These are phyloP conservation scores for Siniperca obscura DNA, from an alignment of 2,797 vertebrate genomes.

Conservation along the genomic window DNA sequence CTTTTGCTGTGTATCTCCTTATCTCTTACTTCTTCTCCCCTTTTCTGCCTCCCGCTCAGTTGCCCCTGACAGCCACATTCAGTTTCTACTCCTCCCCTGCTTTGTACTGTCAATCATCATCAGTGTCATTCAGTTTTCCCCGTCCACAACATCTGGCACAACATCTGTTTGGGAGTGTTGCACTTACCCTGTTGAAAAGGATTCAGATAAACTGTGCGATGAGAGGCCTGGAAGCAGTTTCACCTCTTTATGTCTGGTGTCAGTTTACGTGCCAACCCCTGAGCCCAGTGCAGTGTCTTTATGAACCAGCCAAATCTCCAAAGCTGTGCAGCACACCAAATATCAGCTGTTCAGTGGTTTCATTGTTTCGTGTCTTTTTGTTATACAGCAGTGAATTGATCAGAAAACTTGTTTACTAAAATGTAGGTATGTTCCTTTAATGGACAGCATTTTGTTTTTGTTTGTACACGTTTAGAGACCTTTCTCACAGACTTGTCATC, in stretches of 20 bases:
- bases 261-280: slow-evolving; percentile 24
- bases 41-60: slow-evolving; percentile 31
- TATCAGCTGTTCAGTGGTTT: background rate
- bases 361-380: background rate
- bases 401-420: background rate
- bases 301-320: background rate
- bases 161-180: slow-evolving; percentile 72
- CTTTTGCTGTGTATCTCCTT: slow-evolving; percentile 15
- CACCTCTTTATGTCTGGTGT: slow-evolving; percentile 40
- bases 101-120: slow-evolving; percentile 72
- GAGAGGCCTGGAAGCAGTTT: slow-evolving; percentile 40
- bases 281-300: slow-evolving; percentile 17
- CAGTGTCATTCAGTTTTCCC: slow-evolving; percentile 57
- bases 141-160: slow-evolving; percentile 59
- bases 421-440: background rate
- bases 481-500: background rate
- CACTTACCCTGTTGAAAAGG: slow-evolving; percentile 46
- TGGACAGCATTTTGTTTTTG: background rate
- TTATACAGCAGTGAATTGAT: background rate
- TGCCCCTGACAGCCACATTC: slow-evolving; percentile 56
- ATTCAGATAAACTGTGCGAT: slow-evolving; percentile 40
- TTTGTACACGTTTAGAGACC: background rate
- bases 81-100: slow-evolving; percentile 60
- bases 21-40: slow-evolving; percentile 24
- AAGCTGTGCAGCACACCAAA: background rate